Evolutionary conservation across 2,113 vertebrate species (phyloP), one percentile per base, ranked within the genome.

Genomic region (Austrofundulus limnaeus): DNA sequence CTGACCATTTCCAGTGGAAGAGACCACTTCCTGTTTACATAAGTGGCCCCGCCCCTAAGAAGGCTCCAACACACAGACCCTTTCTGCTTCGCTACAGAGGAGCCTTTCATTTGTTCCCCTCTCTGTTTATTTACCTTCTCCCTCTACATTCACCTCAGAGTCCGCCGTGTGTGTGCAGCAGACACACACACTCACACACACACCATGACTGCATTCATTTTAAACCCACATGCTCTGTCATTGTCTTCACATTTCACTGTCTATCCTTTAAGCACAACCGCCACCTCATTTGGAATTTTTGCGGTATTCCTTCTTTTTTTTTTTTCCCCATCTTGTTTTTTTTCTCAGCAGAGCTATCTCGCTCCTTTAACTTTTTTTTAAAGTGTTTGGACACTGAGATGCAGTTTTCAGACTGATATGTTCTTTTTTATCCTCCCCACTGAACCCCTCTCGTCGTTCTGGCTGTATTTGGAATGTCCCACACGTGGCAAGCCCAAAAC

Each of bases 11-110:
- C 66, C 82, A 37, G 31, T 82, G 55, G 64, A 87, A 80, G 76
- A 67, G 67, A 81, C 14, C 51, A 87, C 90, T 94, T 93, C 88
- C 90, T 94, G 84, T 94, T 94, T 92, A 89, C 91, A 66, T 90
- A 88, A 86, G 87, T 81, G 66, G 17, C 85, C 55, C 76, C 61
- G 9, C 70, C 83, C 79, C 0, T 3, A 16, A 4, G 11, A 1
- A 49, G 16, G 68, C 83, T 82, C 80, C 84, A 88, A 88, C 90
- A 88, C 90, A 91, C 84, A 88, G 85, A 75, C 70, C 63, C 80
- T 88, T 88, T 90, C 83, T 81, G 48, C 70, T 37, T 73, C 78
- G 24, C 1, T n/a, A 77, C 78, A 72, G 82, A 88, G 59, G 14
- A 51, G 83, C 39, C 91, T 87, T 91, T 88, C 79, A 87, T 61